These are phyloP conservation scores for Aphodius granarius DNA, from an alignment of 2,888 invertebrate genomes.

Conservation along the genomic window DNA sequence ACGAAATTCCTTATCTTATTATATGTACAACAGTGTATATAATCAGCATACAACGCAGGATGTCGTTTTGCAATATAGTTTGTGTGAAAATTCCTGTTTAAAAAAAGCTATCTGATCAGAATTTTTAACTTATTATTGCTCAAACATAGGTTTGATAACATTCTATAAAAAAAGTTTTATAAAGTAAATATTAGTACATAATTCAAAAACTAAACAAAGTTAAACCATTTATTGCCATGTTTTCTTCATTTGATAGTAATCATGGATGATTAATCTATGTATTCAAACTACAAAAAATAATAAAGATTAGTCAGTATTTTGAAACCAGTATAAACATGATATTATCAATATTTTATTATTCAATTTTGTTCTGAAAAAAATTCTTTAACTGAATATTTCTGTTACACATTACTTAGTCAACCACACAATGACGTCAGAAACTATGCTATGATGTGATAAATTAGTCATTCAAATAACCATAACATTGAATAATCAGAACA, in stretches of 20 bases:
- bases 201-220: too few species aligned
- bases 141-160: too few species aligned
- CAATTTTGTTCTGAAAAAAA: neutral
- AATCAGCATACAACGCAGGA: neutral
- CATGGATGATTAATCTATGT: neutral
- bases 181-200: too few species aligned
- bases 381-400: too few species aligned
- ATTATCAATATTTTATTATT: neutral
- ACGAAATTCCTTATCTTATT: neutral
- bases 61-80: neutral
- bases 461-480: neutral
- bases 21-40: too few species aligned
- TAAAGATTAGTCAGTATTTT: neutral
- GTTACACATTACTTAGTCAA: neutral
- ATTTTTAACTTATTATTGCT: too few species aligned
- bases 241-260: too few species aligned
- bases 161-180: too few species aligned
- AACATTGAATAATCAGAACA: too few species aligned
- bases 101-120: neutral
- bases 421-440: neutral
- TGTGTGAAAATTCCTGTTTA: neutral
- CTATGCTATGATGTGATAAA: neutral
- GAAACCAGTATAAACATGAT: neutral
- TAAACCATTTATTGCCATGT: too few species aligned
- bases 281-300: neutral